These are phyloP conservation scores for Actenoides hombroni DNA, from an alignment of 2,113 vertebrate species.

Conservation along the genomic window DNA sequence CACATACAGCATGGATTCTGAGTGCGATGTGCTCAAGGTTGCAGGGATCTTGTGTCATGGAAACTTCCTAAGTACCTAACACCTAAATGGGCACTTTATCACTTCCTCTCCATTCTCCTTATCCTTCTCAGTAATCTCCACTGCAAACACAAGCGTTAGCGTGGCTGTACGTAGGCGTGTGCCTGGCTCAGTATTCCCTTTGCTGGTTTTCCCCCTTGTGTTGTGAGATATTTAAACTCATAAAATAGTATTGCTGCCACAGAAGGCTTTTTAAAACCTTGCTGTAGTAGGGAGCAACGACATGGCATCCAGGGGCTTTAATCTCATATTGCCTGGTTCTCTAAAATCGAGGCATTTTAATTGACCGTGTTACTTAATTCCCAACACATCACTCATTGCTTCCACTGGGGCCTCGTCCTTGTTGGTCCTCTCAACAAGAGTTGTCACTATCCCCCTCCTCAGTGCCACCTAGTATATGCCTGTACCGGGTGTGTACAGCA, in stretches of 20 bases:
- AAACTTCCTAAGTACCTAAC: background rate
- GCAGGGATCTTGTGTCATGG: background rate
- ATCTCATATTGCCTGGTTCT: background rate
- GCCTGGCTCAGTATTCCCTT: background rate
- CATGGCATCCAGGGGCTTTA: background rate
- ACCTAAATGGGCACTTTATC: background rate
- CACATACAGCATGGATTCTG: background rate
- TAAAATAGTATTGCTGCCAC: background rate
- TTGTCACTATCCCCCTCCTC: background rate
- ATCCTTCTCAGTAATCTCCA: background rate
- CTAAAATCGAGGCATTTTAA: background rate
- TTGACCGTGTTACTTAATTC: background rate
- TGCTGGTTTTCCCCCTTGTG: background rate
- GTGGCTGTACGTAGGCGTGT: background rate
- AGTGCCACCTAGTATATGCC: background rate
- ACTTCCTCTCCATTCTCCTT: background rate
- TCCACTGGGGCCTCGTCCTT: background rate
- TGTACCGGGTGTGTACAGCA: background rate
- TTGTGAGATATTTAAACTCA: background rate
- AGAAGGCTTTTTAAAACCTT: background rate
- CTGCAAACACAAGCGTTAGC: background rate
- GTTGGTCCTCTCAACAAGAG: background rate
- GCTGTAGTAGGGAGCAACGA: background rate
- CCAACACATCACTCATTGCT: background rate
- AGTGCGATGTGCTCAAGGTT: background rate